Percentiles rank a stretch among this genome's conserved stretches.
phyloP scores from a whole-genome alignment of 1,140 invertebrate species.

The Listronotus oregonensis region DNA sequence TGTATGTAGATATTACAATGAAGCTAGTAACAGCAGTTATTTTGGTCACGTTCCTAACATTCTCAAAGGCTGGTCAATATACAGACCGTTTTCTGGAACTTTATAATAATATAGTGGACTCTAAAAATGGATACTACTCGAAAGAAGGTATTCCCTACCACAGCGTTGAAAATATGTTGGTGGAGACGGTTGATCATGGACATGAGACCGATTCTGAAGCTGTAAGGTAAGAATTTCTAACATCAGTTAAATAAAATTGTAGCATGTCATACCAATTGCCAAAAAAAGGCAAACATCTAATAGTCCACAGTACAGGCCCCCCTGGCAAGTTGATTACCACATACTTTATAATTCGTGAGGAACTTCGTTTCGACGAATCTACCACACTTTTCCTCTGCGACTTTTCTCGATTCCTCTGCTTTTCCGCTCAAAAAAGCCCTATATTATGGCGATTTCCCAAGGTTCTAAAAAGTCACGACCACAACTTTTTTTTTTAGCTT shows the following conservation, averaged over 20 bases:
- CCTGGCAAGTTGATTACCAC: too few species aligned
- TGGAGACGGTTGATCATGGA: slow-evolving; percentile 30
- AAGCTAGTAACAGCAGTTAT: background rate
- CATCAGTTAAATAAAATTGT: background rate
- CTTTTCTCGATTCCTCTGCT: too few species aligned
- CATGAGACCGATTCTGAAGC: slow-evolving; percentile 36
- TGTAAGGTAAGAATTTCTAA: slow-evolving; percentile 8
- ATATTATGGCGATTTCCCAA: too few species aligned
- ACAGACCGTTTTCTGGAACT: slow-evolving; percentile 15
- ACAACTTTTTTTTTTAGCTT: too few species aligned
- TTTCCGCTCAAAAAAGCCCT: too few species aligned
- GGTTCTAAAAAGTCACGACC: too few species aligned
- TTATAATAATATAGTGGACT: slow-evolving; percentile 27
- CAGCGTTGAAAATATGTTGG: slow-evolving; percentile 26
- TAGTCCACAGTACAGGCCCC: too few species aligned
- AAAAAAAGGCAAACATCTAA: too few species aligned
- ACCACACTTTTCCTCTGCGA: too few species aligned
- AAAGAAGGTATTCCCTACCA: slow-evolving; percentile 30
- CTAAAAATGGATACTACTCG: slow-evolving; percentile 31
- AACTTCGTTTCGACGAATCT: too few species aligned
- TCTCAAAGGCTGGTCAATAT: slow-evolving; percentile 14
- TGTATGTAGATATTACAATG: background rate
- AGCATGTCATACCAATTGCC: too few species aligned
- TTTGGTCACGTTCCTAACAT: background rate
- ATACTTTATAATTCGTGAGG: too few species aligned